Evolutionary conservation across 2,797 vertebrate genomes (phyloP).

Genomic region (Chloroceryle amazona): DNA sequence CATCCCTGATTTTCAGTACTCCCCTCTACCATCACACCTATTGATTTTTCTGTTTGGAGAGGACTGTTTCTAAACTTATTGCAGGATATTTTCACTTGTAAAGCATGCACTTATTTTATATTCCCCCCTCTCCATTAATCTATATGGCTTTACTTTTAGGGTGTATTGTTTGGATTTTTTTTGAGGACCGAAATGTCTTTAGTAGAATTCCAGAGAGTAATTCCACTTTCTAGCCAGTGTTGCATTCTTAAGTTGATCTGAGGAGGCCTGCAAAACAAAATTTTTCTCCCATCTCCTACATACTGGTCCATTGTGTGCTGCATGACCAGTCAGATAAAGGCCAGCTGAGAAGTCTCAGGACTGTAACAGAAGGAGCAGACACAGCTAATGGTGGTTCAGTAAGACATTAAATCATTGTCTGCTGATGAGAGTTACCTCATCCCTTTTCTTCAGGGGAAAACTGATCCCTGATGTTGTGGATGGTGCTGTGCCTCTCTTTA

Average conservation of each 20-base stretch:
- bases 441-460: background rate
- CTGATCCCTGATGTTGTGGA: background rate
- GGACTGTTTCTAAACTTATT: background rate
- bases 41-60: background rate
- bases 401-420: background rate
- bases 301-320: background rate
- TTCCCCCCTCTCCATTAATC: fast-evolving
- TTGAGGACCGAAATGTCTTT: background rate
- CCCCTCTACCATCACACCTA: background rate
- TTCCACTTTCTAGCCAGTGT: background rate
- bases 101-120: background rate
- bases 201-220: background rate
- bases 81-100: background rate
- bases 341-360: background rate
- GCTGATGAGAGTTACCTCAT: background rate
- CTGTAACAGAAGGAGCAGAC: background rate
- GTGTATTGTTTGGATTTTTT: background rate
- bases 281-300: background rate
- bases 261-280: background rate
- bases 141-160: background rate
- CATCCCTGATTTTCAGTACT: background rate
- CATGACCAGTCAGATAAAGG: background rate
- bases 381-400: background rate
- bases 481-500: background rate
- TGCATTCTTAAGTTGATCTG: background rate